phyloP scores from a whole-genome alignment of 2,113 vertebrate genomes.

The Chionomys nivalis region DNA sequence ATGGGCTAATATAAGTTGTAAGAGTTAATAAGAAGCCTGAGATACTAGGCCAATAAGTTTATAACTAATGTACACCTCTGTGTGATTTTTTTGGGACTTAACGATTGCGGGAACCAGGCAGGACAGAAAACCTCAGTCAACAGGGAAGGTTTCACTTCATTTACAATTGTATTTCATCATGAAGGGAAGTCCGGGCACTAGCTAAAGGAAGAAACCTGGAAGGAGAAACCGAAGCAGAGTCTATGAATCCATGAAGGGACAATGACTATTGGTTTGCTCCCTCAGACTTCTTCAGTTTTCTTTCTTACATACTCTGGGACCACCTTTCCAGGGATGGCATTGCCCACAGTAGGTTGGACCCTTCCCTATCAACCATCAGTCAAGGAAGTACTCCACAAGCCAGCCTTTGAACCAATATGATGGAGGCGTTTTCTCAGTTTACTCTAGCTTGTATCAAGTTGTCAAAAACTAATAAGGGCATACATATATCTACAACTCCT shows the following conservation, averaged over 20 bases:
- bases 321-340: neutral
- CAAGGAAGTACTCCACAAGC: neutral
- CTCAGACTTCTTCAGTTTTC: neutral
- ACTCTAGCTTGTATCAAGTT: neutral
- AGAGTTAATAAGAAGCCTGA: no score
- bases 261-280: neutral
- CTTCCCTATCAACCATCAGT: neutral
- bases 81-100: no score
- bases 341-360: neutral
- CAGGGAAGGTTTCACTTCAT: neutral
- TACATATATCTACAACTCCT: neutral
- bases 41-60: no score
- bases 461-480: neutral
- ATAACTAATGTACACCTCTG: no score
- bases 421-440: neutral
- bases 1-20: no score
- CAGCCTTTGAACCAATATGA: neutral
- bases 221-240: neutral
- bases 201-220: neutral
- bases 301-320: neutral
- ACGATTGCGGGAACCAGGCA: no score
- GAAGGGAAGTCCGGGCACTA: neutral
- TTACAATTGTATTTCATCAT: neutral
- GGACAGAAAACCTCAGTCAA: no score
- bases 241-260: neutral